These are phyloP conservation scores for Enteromius thamalakanensis DNA, from an alignment of 2,797 vertebrate genomes.

Conservation along the genomic window DNA sequence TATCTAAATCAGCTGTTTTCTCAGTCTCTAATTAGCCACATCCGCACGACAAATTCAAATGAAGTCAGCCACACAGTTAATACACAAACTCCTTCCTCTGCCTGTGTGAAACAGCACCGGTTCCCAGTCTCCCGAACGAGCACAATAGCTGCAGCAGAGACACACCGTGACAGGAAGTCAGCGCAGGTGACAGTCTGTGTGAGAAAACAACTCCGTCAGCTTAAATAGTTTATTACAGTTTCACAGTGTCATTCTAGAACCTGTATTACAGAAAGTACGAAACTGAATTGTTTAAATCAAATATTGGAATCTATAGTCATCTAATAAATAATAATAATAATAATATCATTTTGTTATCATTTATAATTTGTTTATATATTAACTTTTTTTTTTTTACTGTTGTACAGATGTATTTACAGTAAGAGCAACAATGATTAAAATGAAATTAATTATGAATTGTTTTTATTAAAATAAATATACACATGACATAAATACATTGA, in stretches of 20 bases:
- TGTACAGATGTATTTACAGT: background rate
- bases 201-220: background rate
- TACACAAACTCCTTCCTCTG: constrained; percentile 11
- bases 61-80: constrained; percentile 33
- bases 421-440: background rate
- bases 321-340: background rate
- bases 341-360: too few species aligned
- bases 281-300: background rate
- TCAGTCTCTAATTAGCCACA: constrained; percentile 45
- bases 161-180: constrained; percentile 39
- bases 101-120: constrained; percentile 2
- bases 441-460: background rate
- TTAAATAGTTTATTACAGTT: background rate
- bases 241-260: background rate
- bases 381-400: background rate
- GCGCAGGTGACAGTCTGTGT: constrained; percentile 27
- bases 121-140: background rate
- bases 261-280: background rate
- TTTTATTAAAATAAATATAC: background rate
- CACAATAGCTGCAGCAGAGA: constrained; percentile 9
- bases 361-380: background rate
- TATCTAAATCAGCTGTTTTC: constrained; percentile 14
- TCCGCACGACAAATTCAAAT: constrained; percentile 47
- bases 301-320: background rate
- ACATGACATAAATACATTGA: background rate